Evolutionary conservation across 1,140 invertebrate genomes (phyloP).

Genomic region (Leucophenga varia): DNA sequence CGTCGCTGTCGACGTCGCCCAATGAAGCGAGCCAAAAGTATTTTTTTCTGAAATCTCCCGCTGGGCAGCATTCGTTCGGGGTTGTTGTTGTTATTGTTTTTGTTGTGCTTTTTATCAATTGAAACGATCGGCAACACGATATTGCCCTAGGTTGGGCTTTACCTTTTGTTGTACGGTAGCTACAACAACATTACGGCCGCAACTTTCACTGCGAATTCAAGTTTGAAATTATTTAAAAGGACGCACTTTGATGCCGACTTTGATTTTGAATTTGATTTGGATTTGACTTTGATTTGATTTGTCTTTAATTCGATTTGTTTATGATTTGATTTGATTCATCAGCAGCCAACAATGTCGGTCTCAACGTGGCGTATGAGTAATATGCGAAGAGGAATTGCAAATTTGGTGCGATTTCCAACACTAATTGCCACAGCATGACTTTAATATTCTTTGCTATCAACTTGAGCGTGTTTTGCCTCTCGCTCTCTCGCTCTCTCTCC

Average conservation of each 20-base stretch:
- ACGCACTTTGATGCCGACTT: conserved; percentile 32
- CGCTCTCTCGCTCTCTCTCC: too few relatives aligned
- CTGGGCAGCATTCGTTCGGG: too few relatives aligned
- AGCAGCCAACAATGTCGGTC: conserved; percentile 19
- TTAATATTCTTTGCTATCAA: conserved; percentile 16
- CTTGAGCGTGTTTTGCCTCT: conserved; percentile 19
- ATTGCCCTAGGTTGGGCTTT: conserved; percentile 2
- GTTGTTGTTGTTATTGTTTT: too few relatives aligned
- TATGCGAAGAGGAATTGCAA: conserved; percentile 17
- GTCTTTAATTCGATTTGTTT: too few relatives aligned
- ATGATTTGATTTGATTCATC: too few relatives aligned
- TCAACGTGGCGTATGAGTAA: conserved; percentile 16
- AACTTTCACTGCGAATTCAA: conserved; percentile 48
- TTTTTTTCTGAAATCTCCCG: too few relatives aligned
- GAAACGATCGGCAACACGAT: not conserved
- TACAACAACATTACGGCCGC: conserved; percentile 21
- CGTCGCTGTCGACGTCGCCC: too few relatives aligned
- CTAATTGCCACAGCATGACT: conserved; percentile 20
- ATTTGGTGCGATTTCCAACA: conserved; percentile 17
- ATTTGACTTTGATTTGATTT: too few relatives aligned
- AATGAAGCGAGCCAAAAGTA: too few relatives aligned
- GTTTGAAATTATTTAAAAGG: conserved; percentile 35
- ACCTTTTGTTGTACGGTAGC: conserved; percentile 4
- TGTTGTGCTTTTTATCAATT: not conserved
- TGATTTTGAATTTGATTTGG: too few relatives aligned